Base-by-base conservation (phyloP, 2,888 invertebrate species). In the Drosophila mettleri region DNA sequence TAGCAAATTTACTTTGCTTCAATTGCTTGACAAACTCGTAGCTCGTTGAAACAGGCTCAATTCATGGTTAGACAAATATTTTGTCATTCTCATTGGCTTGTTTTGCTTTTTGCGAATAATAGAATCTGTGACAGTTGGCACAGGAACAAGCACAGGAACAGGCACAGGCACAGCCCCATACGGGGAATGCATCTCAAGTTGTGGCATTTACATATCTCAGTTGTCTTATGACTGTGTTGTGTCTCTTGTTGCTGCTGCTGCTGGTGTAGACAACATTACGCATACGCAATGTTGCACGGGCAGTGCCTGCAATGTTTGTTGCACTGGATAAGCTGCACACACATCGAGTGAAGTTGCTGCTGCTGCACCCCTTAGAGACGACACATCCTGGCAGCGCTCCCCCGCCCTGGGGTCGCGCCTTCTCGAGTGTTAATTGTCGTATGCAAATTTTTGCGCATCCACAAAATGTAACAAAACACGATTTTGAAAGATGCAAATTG, bases 401-500 rank as follows among this genome's bases (percentile, higher is more conserved):
- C 52, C 39, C 61, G 31, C 34, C 49, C 45, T 31, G 38, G 20
- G 14, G 16, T 27, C 67, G 57, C 86, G 79, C 83, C 86, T 86
- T 78, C 78, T 78, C 49, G 75, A 88, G 88, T 88, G 88, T 88
- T 88, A 88, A 88, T 88, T 88, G 88, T 89, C 87, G 89, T 86
- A 88, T 88, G 88, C 89, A 89, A 88, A 88, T 88, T 88, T 88
- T 89, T 86, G 87, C 80, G 87, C 88, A 83, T 88, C 82, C 86
- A 88, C 86, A 88, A 88, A 88, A 88, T 88, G 84, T 81, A 86
- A 89, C 89, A 84, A 86, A 88, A 86, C 85, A 82, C 80, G 85
- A 88, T 86, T 82, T 88, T 84, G 89, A 89, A 88, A 89, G 88
- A 88, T 88, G 89, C 88, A 88, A 88, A 88, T 88, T 86, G 86